Base-by-base conservation (phyloP, 2,797 vertebrate species). In the Naso thynnoides region DNA sequence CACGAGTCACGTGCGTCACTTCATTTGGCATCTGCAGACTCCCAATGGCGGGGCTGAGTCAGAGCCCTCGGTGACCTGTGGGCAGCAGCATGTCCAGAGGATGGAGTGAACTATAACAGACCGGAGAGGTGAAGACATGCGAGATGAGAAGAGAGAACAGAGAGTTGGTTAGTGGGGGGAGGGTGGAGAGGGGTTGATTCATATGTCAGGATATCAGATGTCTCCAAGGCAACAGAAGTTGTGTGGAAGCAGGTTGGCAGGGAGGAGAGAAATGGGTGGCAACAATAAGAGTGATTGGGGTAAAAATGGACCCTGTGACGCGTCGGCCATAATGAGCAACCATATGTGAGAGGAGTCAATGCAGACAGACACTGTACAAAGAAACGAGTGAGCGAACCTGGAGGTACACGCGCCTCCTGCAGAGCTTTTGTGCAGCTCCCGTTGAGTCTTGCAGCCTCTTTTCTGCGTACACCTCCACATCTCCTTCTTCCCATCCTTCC, bases 171-270 rank as follows among this genome's bases (percentile, higher is more conserved):
- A 26, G 26, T 24, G 47, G 39, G 44, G 29, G 31, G 4, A 2
- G 38, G 33, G 47, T 27, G 42, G 39, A 11, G 23, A 63, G 62
- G 70, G 68, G 52, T 64, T 65, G 71, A 76, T 86, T 84, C 79
- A 81, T 84, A 77, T 87, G 85, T 87, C 81, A 79, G 78, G 65
- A 73, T 76, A 82, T 81, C 73, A 77, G 80, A 84, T 48, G 88
- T 94, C 88, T 83, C 92, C 91, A 91, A 86, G 89, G 91, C 84
- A 77, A 93, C 91, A 82, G 68, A 85, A 86, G 76, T 79, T 88
- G 73, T 67, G 49, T 38, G 48, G 64, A 76, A 64, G 67, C 1
- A 3, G 66, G 63, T 70, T 74, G 72, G 36, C 70, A 71, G 78
- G 69, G 48, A 9, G 47, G n/a, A 78, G 57, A 76, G 78, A 66